Base-by-base conservation (phyloP, 2,888 invertebrate genomes). In the Agrotis clavis region DNA sequence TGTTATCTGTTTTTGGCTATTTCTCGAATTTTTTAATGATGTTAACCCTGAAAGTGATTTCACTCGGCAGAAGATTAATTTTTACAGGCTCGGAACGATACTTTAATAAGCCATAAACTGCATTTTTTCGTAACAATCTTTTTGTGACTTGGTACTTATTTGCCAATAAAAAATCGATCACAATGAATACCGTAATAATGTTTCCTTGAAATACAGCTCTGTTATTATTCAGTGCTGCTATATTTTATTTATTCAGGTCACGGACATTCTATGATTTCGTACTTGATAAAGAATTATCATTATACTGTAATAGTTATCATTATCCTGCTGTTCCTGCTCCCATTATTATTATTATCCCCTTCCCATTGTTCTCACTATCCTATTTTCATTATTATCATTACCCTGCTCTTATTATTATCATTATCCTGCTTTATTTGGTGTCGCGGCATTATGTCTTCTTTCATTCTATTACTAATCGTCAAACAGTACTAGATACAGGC, bases 111-210 rank as follows among this genome's bases (percentile, higher is more conserved):
- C 45, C 21, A 66, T 77, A 72, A 77, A 72, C 35, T 30, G 47
- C 21, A 25, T 50, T 57, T 72, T 73, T 61, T 63, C 47, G 18
- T 41, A 9, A 21, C 54, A 30, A 21, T 1, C 16, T 67, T 71
- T 76, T 81, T 67, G 48, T 56, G 54, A 1, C 61, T 41, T n/a
- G 16, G 41, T 68, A 59, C 51, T 59, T 80, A 53, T 65, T 53
- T 65, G 11, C 45, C 19, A 67, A 68, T 47, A 71, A 75, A 65
- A 80, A 69, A 81, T 62, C 57, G 57, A 75, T 81, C 45, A 80
- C 62, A 57, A 62, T 80, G 7, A 62, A 1, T 62, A 54, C 57
- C 21, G 80, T 61, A 50, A 81, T 61, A 50, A 81, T 21, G 25
- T 81, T 67, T 81, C 64, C 65, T 71, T 71, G 77, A 56, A 47